These are phyloP conservation scores for Protonemura montana DNA, from an alignment of 2,888 invertebrate genomes.

Conservation along the genomic window DNA sequence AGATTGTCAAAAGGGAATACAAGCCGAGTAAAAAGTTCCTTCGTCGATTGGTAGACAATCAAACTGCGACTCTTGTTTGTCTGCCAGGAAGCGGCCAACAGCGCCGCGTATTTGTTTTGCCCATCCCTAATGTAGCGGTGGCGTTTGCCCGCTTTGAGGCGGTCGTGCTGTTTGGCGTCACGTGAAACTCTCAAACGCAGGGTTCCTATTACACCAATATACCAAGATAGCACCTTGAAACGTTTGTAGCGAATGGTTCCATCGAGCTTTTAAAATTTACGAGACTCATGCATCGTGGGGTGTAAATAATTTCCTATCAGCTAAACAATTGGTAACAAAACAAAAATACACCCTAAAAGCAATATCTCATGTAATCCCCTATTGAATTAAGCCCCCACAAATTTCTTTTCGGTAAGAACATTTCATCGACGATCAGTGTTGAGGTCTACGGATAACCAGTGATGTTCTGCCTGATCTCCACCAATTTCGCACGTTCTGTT, in stretches of 20 bases:
- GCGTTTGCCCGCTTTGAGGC: neutral
- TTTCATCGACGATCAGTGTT: neutral
- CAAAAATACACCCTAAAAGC: neutral
- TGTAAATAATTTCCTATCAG: neutral
- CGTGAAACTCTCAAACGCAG: neutral
- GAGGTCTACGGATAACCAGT: neutral
- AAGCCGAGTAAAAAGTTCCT: neutral
- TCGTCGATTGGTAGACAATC: neutral
- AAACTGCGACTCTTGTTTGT: neutral
- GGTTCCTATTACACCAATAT: no score
- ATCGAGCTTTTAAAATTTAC: neutral
- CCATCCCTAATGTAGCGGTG: no score
- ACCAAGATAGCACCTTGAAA: no score
- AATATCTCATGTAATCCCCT: neutral
- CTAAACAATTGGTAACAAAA: neutral
- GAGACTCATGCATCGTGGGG: neutral
- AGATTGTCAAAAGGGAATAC: neutral
- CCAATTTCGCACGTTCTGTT: constrained; percentile 23
- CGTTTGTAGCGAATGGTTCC: no score
- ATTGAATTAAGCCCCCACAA: neutral
- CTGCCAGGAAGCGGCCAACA: neutral
- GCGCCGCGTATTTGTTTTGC: no score
- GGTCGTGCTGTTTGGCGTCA: neutral
- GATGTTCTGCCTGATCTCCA: neutral
- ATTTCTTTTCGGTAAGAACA: neutral